A percentile compares a stretch with the other conserved stretches of the same genome.
Evolutionary conservation across 1,140 invertebrate genomes (phyloP).

Genomic region (Lordiphosa collinella): DNA sequence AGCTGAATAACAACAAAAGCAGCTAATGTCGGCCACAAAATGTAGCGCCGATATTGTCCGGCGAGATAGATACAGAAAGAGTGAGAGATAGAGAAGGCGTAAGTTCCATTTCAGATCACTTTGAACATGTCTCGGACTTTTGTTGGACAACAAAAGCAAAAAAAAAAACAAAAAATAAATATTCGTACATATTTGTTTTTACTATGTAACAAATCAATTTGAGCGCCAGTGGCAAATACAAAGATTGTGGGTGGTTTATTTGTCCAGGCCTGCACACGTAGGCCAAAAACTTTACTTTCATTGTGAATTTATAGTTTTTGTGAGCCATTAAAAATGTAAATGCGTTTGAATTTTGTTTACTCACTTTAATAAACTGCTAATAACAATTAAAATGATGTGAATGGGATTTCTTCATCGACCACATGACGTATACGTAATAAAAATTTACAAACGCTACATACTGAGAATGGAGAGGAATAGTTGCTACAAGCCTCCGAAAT

Average conservation of each 20-base stretch:
- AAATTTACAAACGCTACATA: slow-evolving; percentile 4
- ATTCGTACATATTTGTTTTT: slow-evolving; percentile 5
- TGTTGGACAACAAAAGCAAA: slow-evolving; percentile 11
- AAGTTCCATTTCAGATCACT: slow-evolving; percentile 18
- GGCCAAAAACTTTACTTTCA: slow-evolving; percentile 24
- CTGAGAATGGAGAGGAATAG: no score
- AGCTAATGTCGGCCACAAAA: slow-evolving; percentile 33
- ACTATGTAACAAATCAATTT: slow-evolving; percentile 62
- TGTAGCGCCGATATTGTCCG: slow-evolving; percentile 35
- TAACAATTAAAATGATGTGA: slow-evolving; percentile 26
- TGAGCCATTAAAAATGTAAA: slow-evolving; percentile 45
- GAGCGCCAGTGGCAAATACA: slow-evolving; percentile 20
- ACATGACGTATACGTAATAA: slow-evolving; percentile 56
- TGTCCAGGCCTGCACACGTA: slow-evolving; percentile 42
- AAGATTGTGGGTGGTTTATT: slow-evolving; percentile 52
- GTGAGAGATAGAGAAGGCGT: background rate
- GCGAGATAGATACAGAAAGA: background rate
- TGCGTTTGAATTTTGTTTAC: slow-evolving; percentile 22
- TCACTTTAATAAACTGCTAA: slow-evolving; percentile 43
- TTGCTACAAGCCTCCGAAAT: slow-evolving; percentile 12
- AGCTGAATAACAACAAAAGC: slow-evolving; percentile 26
- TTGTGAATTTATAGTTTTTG: slow-evolving; percentile 41
- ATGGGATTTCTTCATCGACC: slow-evolving; percentile 8
- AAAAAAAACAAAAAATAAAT: slow-evolving; percentile 14
- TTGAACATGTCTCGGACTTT: slow-evolving; percentile 15